Conservation (phyloP, 1,140 invertebrate species). For the Pogonomyrmex californicus region DNA sequence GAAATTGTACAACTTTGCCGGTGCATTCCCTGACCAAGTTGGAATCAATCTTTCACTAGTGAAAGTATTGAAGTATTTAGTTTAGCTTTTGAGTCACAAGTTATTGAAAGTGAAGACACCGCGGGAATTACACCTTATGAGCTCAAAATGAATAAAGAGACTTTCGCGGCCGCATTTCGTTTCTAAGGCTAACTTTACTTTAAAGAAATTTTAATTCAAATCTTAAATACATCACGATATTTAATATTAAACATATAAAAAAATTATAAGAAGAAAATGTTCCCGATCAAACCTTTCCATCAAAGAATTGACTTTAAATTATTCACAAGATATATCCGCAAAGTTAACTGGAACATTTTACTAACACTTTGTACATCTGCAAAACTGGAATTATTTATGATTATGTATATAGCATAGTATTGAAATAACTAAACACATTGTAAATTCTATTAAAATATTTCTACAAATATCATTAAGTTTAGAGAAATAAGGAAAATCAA, state of each 20-base stretch:
- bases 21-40: slow-evolving; percentile 18
- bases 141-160: neutral
- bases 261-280: neutral
- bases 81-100: neutral
- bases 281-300: neutral
- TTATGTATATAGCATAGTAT: neutral
- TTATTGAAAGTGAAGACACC: slow-evolving; percentile 21
- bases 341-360: neutral
- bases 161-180: neutral
- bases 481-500: too few relatives aligned
- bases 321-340: neutral
- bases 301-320: neutral
- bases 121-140: neutral
- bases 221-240: neutral
- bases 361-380: neutral
- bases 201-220: neutral
- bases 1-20: slow-evolving; percentile 24
- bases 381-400: neutral
- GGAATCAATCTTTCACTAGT: slow-evolving; percentile 5
- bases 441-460: neutral
- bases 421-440: neutral
- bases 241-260: neutral
- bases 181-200: neutral
- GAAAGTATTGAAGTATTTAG: neutral
- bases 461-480: neutral